Conservation (phyloP, 2,888 invertebrate species). For the Beris morrisii region DNA sequence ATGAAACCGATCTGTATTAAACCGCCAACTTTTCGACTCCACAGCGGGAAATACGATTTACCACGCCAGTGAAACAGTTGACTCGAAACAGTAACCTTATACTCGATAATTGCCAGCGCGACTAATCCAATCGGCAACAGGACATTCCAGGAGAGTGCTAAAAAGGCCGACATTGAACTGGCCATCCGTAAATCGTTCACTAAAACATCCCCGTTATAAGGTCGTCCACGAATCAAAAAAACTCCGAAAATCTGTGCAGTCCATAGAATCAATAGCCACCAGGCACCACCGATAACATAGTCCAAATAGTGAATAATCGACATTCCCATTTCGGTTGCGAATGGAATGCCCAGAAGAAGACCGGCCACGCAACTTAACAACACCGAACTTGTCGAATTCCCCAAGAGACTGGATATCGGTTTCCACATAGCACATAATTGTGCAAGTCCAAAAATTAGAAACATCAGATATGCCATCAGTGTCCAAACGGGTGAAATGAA, state of each 20-base stretch:
- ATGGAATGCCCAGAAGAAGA: slow-evolving; percentile 78
- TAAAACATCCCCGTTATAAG: slow-evolving; percentile 69
- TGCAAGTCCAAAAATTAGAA: slow-evolving; percentile 84
- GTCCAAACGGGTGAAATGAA: slow-evolving; percentile 86
- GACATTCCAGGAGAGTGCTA: slow-evolving; percentile 87
- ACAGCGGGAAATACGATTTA: slow-evolving; percentile 76
- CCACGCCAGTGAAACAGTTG: slow-evolving; percentile 70
- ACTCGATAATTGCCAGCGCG: slow-evolving; percentile 71
- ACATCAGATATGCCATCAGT: slow-evolving; percentile 79
- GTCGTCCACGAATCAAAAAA: slow-evolving; percentile 82
- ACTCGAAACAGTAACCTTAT: slow-evolving; percentile 68
- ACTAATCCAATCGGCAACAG: slow-evolving; percentile 79
- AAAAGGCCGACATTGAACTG: slow-evolving; percentile 63
- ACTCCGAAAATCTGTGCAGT: slow-evolving; percentile 77
- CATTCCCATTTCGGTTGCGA: slow-evolving; percentile 85
- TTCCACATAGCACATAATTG: slow-evolving; percentile 92
- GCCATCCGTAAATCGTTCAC: slow-evolving; percentile 56
- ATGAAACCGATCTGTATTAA: slow-evolving; percentile 75
- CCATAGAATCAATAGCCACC: slow-evolving; percentile 85
- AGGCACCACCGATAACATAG: slow-evolving; percentile 78
- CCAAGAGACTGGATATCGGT: slow-evolving; percentile 80
- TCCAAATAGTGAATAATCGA: slow-evolving; percentile 83
- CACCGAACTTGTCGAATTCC: slow-evolving; percentile 72
- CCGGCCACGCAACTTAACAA: slow-evolving; percentile 78
- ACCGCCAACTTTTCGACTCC: slow-evolving; percentile 78